Percentiles rank a stretch among this genome's conserved stretches.
Conservation (phyloP, 2,113 vertebrate species). For the Trematocara nigrifrons region DNA sequence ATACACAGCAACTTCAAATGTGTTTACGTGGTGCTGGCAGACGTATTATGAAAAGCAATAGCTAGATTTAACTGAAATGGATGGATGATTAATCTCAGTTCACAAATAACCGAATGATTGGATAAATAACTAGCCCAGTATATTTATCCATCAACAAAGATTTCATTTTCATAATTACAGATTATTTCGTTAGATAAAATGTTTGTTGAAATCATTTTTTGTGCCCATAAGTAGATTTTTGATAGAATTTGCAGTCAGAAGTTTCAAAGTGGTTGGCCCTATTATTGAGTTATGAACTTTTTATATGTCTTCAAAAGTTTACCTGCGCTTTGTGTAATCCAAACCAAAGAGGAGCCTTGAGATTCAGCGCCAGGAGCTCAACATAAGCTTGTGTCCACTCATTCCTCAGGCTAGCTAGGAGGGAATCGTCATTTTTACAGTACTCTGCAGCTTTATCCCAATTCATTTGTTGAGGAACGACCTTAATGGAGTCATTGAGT, state of each 20-base stretch:
- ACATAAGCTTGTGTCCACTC: slow-evolving; percentile 71
- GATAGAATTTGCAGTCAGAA: background rate
- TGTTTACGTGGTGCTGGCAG: background rate
- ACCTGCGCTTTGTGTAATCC: slow-evolving; percentile 78
- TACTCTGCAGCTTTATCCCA: slow-evolving; percentile 75
- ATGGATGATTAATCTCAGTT: background rate
- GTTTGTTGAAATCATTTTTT: background rate
- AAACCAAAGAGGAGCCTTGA: slow-evolving; percentile 78
- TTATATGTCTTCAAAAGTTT: background rate
- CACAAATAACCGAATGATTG: background rate
- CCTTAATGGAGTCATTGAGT: slow-evolving; percentile 73
- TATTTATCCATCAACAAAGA: background rate
- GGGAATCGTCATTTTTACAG: slow-evolving; percentile 61
- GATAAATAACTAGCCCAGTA: background rate
- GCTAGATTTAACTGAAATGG: background rate
- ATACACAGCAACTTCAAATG: background rate
- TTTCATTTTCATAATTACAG: background rate
- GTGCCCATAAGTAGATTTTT: background rate
- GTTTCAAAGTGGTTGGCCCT: background rate
- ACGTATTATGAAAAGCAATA: background rate
- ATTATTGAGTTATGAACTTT: background rate
- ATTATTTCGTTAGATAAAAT: background rate
- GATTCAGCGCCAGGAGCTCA: slow-evolving; percentile 64
- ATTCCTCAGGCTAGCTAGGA: slow-evolving; percentile 75
- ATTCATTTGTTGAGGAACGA: slow-evolving; percentile 66